Evolutionary conservation across 2,888 invertebrate genomes (phyloP).

Genomic region (Chelonus formosanus): DNA sequence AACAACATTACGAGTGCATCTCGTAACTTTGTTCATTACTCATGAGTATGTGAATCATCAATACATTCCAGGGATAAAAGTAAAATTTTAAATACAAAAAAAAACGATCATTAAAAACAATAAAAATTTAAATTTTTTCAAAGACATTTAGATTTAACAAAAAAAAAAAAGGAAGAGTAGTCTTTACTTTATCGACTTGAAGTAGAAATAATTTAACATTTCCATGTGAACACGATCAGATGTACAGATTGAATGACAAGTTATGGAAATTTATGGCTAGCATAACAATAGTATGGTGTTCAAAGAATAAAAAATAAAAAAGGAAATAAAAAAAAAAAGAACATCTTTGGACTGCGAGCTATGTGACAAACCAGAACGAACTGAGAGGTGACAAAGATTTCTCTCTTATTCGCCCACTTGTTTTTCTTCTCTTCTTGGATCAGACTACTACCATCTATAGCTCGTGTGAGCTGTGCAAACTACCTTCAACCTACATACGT

Average conservation of each 20-base stretch:
- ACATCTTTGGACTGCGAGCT: no score
- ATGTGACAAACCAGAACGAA: constrained; percentile 8
- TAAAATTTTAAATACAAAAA: constrained; percentile 1
- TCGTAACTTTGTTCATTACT: constrained; percentile 1
- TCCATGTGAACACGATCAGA: no score
- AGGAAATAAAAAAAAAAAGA: neutral
- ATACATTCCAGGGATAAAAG: constrained; percentile 2
- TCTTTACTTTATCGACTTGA: no score
- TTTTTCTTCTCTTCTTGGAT: constrained; percentile 38
- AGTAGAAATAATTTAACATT: no score
- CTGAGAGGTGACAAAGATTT: constrained; percentile 24
- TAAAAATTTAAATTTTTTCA: neutral
- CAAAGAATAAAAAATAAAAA: neutral
- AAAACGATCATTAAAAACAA: constrained; percentile 3
- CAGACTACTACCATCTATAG: constrained; percentile 55
- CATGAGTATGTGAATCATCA: constrained; percentile 1
- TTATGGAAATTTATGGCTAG: constrained; percentile 31
- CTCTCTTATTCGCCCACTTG: constrained; percentile 49
- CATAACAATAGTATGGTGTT: neutral
- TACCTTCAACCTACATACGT: constrained; percentile 51
- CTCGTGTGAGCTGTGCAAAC: constrained; percentile 33
- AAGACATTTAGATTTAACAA: neutral
- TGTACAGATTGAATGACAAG: constrained; percentile 1
- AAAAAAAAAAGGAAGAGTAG: no score
- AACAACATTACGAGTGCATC: neutral